Conservation (phyloP, 2,888 invertebrate species). For the Idaea biselata region DNA sequence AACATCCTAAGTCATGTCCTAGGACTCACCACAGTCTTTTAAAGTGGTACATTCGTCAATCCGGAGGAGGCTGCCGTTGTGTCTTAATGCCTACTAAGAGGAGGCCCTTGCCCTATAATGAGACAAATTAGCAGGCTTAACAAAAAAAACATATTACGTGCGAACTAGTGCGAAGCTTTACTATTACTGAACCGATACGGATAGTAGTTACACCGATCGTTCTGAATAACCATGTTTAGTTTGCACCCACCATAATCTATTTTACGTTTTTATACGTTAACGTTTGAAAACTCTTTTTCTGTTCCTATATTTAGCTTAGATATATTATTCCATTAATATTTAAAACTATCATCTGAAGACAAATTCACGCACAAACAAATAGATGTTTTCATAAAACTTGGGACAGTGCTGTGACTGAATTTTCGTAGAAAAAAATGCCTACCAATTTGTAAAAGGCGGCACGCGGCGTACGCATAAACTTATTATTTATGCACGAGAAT, state of each 20-base stretch:
- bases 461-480: conserved; percentile 16
- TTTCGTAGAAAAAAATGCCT: conserved; percentile 21
- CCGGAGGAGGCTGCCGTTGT: no score
- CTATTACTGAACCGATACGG: no score
- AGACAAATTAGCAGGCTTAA: no score
- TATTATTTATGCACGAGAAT: conserved; percentile 24
- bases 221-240: not conserved
- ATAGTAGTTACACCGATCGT: not conserved
- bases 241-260: not conserved
- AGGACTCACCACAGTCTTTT: no score
- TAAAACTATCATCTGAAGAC: not conserved
- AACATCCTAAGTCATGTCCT: no score
- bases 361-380: not conserved
- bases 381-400: conserved; percentile 5
- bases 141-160: no score
- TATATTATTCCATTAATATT: no score
- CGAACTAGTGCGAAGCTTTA: no score
- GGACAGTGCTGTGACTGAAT: conserved; percentile 16
- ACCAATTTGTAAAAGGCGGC: conserved; percentile 22
- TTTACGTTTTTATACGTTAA: not conserved
- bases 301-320: not conserved
- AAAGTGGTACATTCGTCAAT: no score
- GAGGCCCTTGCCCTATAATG: no score
- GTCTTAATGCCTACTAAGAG: no score
- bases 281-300: not conserved